These are phyloP conservation scores for Rousettus madagascariensis DNA, from an alignment of 2,797 vertebrate genomes.

Conservation along the genomic window DNA sequence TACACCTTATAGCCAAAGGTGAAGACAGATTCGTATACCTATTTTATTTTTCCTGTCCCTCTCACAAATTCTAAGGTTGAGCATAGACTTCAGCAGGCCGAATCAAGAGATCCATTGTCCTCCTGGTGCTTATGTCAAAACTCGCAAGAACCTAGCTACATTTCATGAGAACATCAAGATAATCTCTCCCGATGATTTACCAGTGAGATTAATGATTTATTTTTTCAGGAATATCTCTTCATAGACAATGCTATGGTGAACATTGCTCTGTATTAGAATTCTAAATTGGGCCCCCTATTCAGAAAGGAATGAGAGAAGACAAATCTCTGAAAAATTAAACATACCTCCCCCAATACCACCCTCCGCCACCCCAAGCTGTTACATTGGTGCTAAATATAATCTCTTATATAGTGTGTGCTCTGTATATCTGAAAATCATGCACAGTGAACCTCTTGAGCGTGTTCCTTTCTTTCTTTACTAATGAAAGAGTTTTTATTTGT, in stretches of 20 bases:
- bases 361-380: constrained; percentile 34
- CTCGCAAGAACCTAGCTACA: background rate
- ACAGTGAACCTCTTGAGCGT: constrained; percentile 75
- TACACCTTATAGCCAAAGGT: background rate
- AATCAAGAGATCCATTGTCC: background rate
- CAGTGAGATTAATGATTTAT: constrained; percentile 66
- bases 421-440: constrained; percentile 54
- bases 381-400: constrained; percentile 79
- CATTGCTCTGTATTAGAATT: constrained; percentile 22
- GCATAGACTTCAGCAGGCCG: background rate
- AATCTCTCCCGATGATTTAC: constrained; percentile 36
- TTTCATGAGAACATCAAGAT: constrained; percentile 31
- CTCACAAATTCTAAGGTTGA: background rate
- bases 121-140: background rate
- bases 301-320: constrained; percentile 69
- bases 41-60: too few species aligned
- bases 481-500: constrained; percentile 81
- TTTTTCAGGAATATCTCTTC: constrained; percentile 65
- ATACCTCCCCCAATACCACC: background rate
- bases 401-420: constrained; percentile 55
- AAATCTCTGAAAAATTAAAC: constrained; percentile 67
- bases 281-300: constrained; percentile 60
- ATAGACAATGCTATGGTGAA: constrained; percentile 60
- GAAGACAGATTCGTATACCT: background rate
- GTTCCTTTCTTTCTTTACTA: constrained; percentile 72